Conservation (phyloP, 1,140 invertebrate species). For the Eumaeus atala region DNA sequence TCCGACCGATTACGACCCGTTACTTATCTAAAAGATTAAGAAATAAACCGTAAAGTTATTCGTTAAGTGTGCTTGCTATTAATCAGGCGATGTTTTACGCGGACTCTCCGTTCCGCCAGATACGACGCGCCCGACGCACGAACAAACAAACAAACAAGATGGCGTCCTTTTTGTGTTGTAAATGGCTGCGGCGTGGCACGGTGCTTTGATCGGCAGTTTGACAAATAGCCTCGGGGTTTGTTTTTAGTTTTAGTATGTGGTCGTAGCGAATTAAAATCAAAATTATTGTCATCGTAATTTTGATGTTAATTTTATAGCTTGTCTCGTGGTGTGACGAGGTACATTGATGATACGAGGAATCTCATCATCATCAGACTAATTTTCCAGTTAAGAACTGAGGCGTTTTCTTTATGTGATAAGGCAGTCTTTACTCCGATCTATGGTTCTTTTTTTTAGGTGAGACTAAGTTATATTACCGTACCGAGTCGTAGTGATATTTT, state of each 20-base stretch:
- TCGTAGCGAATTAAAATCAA: not conserved
- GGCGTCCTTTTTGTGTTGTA: slow-evolving; percentile 28
- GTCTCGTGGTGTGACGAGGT: too few relatives aligned
- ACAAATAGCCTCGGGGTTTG: slow-evolving; percentile 10
- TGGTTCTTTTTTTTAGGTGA: too few relatives aligned
- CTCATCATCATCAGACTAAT: too few relatives aligned
- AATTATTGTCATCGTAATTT: too few relatives aligned
- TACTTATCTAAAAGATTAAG: slow-evolving; percentile 4
- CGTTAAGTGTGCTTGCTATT: not conserved
- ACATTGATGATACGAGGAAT: too few relatives aligned
- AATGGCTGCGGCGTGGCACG: slow-evolving; percentile 39
- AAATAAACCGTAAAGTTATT: slow-evolving; percentile 12
- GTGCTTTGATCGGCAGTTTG: slow-evolving; percentile 16
- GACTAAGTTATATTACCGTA: too few relatives aligned
- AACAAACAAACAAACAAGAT: slow-evolving; percentile 44
- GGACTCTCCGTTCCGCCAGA: slow-evolving; percentile 41
- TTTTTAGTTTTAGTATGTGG: slow-evolving; percentile 7
- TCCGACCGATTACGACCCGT: slow-evolving; percentile 12
- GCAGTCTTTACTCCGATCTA: too few relatives aligned
- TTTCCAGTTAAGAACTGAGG: too few relatives aligned
- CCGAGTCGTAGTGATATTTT: too few relatives aligned
- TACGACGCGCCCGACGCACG: too few relatives aligned
- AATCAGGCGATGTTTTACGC: slow-evolving; percentile 4
- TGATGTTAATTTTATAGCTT: too few relatives aligned
- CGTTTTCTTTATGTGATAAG: too few relatives aligned